These are phyloP conservation scores for Batillaria attramentaria DNA, from an alignment of 1,140 invertebrate species.

Conservation along the genomic window DNA sequence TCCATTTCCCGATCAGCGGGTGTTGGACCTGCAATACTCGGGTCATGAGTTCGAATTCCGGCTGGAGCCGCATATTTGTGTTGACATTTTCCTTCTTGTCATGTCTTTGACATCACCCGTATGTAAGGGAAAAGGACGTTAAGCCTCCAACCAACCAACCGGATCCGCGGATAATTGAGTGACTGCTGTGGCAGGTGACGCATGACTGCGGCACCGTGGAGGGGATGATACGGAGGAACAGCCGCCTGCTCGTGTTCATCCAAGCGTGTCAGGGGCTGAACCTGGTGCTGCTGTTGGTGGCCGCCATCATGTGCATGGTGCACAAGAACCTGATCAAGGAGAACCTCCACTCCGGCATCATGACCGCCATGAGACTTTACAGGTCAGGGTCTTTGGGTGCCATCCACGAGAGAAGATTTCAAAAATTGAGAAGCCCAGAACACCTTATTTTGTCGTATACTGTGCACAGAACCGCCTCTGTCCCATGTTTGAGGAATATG, in stretches of 20 bases:
- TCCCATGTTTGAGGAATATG: background rate
- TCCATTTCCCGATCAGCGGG: too few species aligned
- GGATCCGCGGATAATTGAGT: too few species aligned
- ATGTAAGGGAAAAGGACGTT: too few species aligned
- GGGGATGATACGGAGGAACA: background rate
- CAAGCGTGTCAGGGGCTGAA: constrained; percentile 11
- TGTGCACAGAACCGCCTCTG: background rate
- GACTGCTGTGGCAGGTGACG: too few species aligned
- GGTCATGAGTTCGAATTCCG: too few species aligned
- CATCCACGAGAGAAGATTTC: too few species aligned
- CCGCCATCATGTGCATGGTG: constrained; percentile 23
- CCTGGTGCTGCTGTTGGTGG: background rate
- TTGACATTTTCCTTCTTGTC: too few species aligned
- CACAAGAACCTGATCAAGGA: constrained; percentile 28
- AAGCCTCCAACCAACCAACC: too few species aligned
- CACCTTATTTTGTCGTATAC: background rate
- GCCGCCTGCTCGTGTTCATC: constrained; percentile 20
- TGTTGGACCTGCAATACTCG: too few species aligned
- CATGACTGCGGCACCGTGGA: constrained; percentile 22
- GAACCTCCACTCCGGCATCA: constrained; percentile 49
- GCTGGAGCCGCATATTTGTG: too few species aligned
- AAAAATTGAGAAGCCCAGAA: too few species aligned
- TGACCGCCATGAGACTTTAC: constrained; percentile 41
- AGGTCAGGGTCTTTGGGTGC: background rate
- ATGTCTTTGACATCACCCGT: too few species aligned